Evolutionary conservation across 2,113 vertebrate species (phyloP).

Genomic region (Aphelocoma coerulescens): DNA sequence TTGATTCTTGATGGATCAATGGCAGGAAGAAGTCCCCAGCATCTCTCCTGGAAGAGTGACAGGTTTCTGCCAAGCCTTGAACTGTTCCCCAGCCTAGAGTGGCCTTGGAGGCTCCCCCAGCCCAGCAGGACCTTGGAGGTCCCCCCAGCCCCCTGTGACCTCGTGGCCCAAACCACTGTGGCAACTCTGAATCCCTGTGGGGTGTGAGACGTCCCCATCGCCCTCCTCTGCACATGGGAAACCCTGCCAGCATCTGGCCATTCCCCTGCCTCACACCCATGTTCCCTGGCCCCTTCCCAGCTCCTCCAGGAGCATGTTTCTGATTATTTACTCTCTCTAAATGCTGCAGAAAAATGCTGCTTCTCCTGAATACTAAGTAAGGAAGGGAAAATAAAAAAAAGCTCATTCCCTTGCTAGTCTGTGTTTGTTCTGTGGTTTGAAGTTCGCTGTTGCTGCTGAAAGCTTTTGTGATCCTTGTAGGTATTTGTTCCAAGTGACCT

Average conservation of each 20-base stretch:
- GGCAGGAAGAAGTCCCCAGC: neutral
- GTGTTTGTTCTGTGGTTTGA: neutral
- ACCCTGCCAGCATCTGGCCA: neutral
- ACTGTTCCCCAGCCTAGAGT: neutral
- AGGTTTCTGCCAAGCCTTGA: neutral
- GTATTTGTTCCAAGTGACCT: neutral
- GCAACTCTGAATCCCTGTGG: neutral
- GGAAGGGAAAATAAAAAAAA: neutral
- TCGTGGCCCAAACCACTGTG: neutral
- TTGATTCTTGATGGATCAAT: neutral
- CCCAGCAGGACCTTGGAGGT: neutral
- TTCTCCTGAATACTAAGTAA: slow-evolving; percentile 25
- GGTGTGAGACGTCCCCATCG: neutral
- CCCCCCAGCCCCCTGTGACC: neutral
- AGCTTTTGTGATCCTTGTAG: neutral
- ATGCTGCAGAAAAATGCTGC: slow-evolving; percentile 19
- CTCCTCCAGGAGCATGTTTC: neutral
- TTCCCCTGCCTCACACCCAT: neutral
- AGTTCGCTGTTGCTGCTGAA: neutral
- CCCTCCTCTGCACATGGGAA: neutral
- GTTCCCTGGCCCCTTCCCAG: slow-evolving; percentile 3
- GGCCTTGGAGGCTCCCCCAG: neutral
- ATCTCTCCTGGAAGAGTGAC: neutral
- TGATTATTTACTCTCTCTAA: slow-evolving; percentile 9
- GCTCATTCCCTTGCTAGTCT: neutral